These are phyloP conservation scores for Epirrita christyi DNA, from an alignment of 2,888 invertebrate species.

Conservation along the genomic window DNA sequence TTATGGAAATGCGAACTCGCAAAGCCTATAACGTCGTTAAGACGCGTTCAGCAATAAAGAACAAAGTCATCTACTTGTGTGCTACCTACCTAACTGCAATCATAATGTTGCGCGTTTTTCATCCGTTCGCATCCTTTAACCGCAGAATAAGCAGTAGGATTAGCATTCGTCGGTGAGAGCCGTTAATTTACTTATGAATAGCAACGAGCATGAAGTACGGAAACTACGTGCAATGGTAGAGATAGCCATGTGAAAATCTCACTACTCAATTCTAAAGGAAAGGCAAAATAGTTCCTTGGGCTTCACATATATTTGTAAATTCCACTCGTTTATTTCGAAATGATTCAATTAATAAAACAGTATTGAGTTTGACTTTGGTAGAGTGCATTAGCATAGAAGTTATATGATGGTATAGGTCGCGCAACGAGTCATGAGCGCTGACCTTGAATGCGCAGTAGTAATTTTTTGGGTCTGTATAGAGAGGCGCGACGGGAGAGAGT, in stretches of 20 bases:
- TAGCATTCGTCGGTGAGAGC: slow-evolving; percentile 50
- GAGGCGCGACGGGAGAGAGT: too few relatives aligned
- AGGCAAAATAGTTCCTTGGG: not conserved
- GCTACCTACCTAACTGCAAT: slow-evolving; percentile 20
- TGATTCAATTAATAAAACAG: too few relatives aligned
- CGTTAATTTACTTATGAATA: slow-evolving; percentile 78
- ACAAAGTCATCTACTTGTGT: slow-evolving; percentile 30
- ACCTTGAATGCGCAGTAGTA: too few relatives aligned
- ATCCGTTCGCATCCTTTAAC: slow-evolving; percentile 28
- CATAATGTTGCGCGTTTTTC: slow-evolving; percentile 45
- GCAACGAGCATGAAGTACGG: slow-evolving; percentile 40
- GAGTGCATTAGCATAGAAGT: too few relatives aligned
- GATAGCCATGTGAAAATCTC: not conserved
- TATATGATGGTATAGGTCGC: too few relatives aligned
- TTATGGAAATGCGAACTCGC: slow-evolving; percentile 23
- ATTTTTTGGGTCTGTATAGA: too few relatives aligned
- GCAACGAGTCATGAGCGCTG: too few relatives aligned
- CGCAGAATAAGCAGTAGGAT: slow-evolving; percentile 32
- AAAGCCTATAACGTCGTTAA: slow-evolving; percentile 28
- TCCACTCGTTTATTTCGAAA: not conserved
- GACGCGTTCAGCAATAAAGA: slow-evolving; percentile 26
- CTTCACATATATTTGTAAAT: too few relatives aligned
- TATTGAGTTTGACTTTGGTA: too few relatives aligned
- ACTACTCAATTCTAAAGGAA: too few relatives aligned
- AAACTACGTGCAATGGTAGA: slow-evolving; percentile 1